Conservation (phyloP, 2,797 vertebrate genomes). For the Steatocranus sp. region DNA sequence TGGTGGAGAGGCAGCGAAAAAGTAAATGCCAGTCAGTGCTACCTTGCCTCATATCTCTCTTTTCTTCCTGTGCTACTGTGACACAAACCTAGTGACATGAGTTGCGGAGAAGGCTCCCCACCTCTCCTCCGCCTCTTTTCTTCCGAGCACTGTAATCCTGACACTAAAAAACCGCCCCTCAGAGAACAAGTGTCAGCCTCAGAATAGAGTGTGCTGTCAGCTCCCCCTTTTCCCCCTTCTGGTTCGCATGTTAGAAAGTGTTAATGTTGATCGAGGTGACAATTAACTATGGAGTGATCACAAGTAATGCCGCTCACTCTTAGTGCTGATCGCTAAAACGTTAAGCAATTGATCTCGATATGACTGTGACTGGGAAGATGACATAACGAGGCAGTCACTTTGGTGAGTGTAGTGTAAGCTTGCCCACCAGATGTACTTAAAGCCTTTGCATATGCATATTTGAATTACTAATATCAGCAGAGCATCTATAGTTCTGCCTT, state of each 20-base stretch:
- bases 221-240: conserved; percentile 24
- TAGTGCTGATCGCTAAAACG: conserved; percentile 36
- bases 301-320: conserved; percentile 43
- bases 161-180: conserved; percentile 53
- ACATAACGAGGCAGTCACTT: conserved; percentile 39
- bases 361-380: conserved; percentile 19
- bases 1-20: conserved; percentile 56
- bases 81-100: conserved; percentile 35
- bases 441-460: conserved; percentile 24
- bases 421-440: conserved; percentile 43
- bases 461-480: conserved; percentile 46
- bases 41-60: conserved; percentile 28
- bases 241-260: conserved; percentile 55
- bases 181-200: conserved; percentile 62
- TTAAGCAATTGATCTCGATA: conserved; percentile 50
- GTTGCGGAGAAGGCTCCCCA: conserved; percentile 42
- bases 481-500: conserved; percentile 19
- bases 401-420: conserved; percentile 3
- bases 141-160: conserved; percentile 49
- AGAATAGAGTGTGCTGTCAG: conserved; percentile 44
- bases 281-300: conserved; percentile 63
- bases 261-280: conserved; percentile 67
- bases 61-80: not conserved
- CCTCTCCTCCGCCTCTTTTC: conserved; percentile 50
- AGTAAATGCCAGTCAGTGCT: conserved; percentile 69